Evolutionary conservation across 2,888 invertebrate species (phyloP), one percentile per base, ranked within the genome.

Genomic region (Caenorhabditis plicata): DNA sequence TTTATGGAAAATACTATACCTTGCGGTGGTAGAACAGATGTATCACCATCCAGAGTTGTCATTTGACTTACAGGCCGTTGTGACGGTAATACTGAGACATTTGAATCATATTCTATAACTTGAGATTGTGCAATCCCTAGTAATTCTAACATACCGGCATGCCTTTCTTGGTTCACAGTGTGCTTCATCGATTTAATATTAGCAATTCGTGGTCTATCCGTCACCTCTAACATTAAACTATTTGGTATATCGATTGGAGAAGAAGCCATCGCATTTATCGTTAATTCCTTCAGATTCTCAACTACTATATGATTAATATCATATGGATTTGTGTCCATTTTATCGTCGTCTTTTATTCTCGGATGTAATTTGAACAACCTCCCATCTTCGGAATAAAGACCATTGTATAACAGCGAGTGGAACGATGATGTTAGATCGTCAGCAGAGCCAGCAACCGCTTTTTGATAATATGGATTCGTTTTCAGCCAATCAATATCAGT

Each of bases 201-300:
- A 27, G 8, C 13, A 9, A 31, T 29, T 20, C 20, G 3, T 1
- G 52, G 58, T 4, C 58, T 48, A 15, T 58, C 47, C 29, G 26
- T 33, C n/a, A 49, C 49, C 27, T 58, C 58, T n/a, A 58, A 49
- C 48, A 58, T 49, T 23, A 58, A 20, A 32, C 49, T 49, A n/a
- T 58, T 48, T 15, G 44, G 40, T 7, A 58, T 27, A 2, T 43
- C 15, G 1, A 31, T 15, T 9, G 58, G 58, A 23, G 43, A 45
- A 22, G 39, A 39, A 3, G 25, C 23, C 23, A 58, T 22, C 2
- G 58, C 15, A 23, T 58, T 58, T 5, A 17, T 5, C 35, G 13
- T 40, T 25, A 44, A 44, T 7, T 42, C 11, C 4, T 25, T 25
- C 25, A 22, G n/a, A n/a, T n/a, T n/a, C n/a, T n/a, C n/a, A n/a